Percentiles rank a stretch among this genome's conserved stretches.
These are phyloP conservation scores for Drosophila aldrichi DNA, from an alignment of 2,888 invertebrate genomes.

Conservation along the genomic window DNA sequence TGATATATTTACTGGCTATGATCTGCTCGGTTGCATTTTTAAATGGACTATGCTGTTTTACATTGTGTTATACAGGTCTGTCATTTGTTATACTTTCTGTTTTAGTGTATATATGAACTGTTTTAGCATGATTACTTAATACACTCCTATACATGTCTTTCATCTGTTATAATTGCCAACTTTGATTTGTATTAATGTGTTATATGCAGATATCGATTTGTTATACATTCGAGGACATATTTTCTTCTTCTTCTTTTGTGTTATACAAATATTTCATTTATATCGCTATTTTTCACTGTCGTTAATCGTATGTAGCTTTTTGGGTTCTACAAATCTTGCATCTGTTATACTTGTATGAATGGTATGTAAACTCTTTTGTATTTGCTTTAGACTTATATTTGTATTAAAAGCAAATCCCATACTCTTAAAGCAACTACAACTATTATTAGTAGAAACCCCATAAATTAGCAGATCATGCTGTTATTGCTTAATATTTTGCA, in stretches of 20 bases:
- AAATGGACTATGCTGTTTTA: not conserved
- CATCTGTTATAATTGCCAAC: not conserved
- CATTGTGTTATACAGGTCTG: not conserved
- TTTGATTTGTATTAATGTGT: too few relatives aligned
- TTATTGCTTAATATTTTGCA: not conserved
- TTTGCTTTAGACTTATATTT: too few relatives aligned
- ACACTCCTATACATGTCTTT: not conserved
- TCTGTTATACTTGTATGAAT: not conserved
- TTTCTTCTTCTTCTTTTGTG: too few relatives aligned
- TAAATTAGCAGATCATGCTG: not conserved
- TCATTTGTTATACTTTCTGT: not conserved
- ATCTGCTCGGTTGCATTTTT: not conserved
- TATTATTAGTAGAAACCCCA: too few relatives aligned
- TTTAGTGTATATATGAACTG: not conserved
- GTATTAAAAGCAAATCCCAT: too few relatives aligned
- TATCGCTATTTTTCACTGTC: too few relatives aligned
- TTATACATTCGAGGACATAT: too few relatives aligned
- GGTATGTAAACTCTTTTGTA: too few relatives aligned
- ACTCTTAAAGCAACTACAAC: too few relatives aligned
- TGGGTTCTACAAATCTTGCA: not conserved
- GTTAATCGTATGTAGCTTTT: too few relatives aligned
- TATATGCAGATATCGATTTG: too few relatives aligned
- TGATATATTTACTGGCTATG: not conserved
- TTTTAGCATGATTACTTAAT: not conserved
- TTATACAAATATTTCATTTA: too few relatives aligned